A percentile compares a stretch with the other conserved stretches of the same genome.
Conservation (phyloP, 2,113 vertebrate genomes). For the mouse (Mus musculus) region DNA sequence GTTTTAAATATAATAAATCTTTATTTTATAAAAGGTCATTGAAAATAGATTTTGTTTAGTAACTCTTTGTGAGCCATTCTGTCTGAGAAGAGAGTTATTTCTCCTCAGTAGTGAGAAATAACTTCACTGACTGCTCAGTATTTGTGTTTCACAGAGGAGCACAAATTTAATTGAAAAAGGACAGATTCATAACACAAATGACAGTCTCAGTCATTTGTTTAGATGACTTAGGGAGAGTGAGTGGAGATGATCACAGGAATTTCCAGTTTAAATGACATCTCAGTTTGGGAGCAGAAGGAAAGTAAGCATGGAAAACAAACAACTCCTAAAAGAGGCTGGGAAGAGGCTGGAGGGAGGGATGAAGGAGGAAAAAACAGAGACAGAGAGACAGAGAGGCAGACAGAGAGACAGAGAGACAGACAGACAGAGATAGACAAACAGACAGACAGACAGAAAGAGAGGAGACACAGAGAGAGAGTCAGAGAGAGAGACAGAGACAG, state of each 20-base stretch:
- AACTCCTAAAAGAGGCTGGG: background rate
- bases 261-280: background rate
- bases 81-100: background rate
- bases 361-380: background rate
- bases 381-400: background rate
- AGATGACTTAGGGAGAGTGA: background rate
- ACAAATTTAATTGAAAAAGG: background rate
- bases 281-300: background rate
- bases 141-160: background rate
- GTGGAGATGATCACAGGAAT: background rate
- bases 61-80: background rate
- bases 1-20: background rate
- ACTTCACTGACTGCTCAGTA: background rate
- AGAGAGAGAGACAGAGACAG: background rate
- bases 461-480: rapidly evolving
- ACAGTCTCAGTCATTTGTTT: background rate
- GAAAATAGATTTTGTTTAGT: background rate
- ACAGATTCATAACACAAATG: too few species aligned
- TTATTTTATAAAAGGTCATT: background rate
- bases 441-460: too few species aligned
- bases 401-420: rapidly evolving
- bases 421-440: too few species aligned
- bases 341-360: background rate
- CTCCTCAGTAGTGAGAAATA: background rate
- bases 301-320: background rate